Base-by-base conservation (phyloP, 2,113 vertebrate species). In the Pogonocichla stellata region DNA sequence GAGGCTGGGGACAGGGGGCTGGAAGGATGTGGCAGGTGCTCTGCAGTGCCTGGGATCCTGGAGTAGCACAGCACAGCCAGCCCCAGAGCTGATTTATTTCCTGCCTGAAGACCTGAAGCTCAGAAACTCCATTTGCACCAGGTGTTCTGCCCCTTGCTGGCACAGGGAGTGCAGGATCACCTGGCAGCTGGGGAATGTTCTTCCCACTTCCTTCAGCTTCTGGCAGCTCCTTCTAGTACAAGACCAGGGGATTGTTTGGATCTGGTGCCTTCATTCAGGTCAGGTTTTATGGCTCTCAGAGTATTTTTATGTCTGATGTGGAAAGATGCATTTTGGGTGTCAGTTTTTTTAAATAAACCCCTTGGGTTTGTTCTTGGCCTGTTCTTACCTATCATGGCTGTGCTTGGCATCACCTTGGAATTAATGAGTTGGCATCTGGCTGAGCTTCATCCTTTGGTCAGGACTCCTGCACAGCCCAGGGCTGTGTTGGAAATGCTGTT, bases 1-100 rank as follows among this genome's bases (percentile, higher is more conserved):
- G 47, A 54, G 53, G 33, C 65, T 29, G 36, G 53, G 26, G 31
- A 5, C 33, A 9, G 38, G 12, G 43, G 15, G 7, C 40, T 22
- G 57, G 26, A 61, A 58, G 84, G 72, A 43, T 0, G 0, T 4
- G 56, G 45, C 22, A 14, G 45, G 14, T 34, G 16, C 47, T 0
- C 14, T 8, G 8, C 38, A 47, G 12, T 48, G n/a, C 67, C 19
- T 24, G 5, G 17, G 33, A 10, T 43, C 20, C n/a, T 34, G 47
- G 26, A 43, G 42, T 8, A 31, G 61, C 33, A 36, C 62, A 53
- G 71, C 14, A 4, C 20, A 3, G 8, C 25, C 31, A 19, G 23
- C 25, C 31, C 25, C 47, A 22, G 69, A 40, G 34, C 29, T 31
- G 36, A 51, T 36, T n/a, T 8, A 13, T 47, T 61, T 80, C 58